These are phyloP conservation scores for Caenorhabditis wallacei DNA, from an alignment of 2,888 invertebrate genomes.

Conservation along the genomic window DNA sequence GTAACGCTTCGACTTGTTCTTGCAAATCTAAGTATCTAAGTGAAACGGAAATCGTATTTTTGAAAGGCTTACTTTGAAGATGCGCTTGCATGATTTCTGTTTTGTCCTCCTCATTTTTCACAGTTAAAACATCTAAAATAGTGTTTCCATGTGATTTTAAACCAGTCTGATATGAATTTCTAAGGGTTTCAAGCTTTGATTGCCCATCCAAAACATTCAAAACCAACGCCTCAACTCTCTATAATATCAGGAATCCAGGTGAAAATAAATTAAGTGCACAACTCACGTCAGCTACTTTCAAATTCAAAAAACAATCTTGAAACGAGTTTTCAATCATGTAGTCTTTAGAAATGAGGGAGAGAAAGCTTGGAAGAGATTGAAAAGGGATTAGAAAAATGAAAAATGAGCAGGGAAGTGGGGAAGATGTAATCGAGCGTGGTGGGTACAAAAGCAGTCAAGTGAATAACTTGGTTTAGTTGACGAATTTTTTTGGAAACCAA, in stretches of 20 bases:
- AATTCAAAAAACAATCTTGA: constrained; percentile 35
- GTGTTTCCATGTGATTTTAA: constrained; percentile 34
- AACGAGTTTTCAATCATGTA: constrained; percentile 32
- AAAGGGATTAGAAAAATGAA: neutral
- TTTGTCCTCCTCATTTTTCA: constrained; percentile 20
- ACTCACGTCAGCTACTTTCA: constrained; percentile 26
- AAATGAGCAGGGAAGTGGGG: neutral
- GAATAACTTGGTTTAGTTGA: neutral
- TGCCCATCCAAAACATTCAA: constrained; percentile 24
- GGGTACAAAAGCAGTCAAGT: neutral
- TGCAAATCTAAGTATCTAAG: constrained; percentile 9
- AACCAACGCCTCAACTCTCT: constrained; percentile 61
- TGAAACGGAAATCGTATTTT: neutral
- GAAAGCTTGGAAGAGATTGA: neutral
- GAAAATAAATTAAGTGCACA: neutral
- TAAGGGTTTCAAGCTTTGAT: constrained; percentile 60
- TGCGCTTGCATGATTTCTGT: constrained; percentile 23
- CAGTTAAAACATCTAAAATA: neutral
- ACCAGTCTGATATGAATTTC: constrained; percentile 47
- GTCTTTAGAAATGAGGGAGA: neutral
- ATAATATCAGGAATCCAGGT: neutral
- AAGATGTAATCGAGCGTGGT: neutral
- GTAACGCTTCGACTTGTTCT: constrained; percentile 19
- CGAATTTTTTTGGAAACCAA: too few species aligned
- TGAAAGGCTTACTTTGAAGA: constrained; percentile 12